phyloP scores from a whole-genome alignment of 2,888 invertebrate genomes.

The Drosophila buzzatii region DNA sequence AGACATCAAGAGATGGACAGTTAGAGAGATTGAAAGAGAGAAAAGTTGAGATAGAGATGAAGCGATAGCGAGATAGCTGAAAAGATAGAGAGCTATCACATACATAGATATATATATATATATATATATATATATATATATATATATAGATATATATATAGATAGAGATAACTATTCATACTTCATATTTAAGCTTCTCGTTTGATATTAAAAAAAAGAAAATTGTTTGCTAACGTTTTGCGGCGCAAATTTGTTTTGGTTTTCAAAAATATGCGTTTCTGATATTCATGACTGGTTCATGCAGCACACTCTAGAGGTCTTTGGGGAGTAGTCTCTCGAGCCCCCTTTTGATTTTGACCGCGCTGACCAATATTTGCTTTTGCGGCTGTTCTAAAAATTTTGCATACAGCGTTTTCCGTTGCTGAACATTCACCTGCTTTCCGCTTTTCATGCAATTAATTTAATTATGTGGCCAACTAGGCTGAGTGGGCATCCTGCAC shows the following conservation, averaged over 20 bases:
- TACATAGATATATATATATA: conserved; percentile 2
- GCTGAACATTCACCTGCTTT: conserved; percentile 40
- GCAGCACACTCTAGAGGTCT: background rate
- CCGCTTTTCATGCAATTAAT: conserved; percentile 72
- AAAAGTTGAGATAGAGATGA: background rate
- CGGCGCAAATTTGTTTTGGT: conserved; percentile 44
- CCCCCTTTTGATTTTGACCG: conserved; percentile 40
- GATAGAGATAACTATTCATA: conserved; percentile 15
- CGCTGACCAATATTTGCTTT: conserved; percentile 56
- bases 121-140: conserved; percentile 1
- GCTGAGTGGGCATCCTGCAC: conserved; percentile 16
- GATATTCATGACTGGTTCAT: conserved; percentile 18
- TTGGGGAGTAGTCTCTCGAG: background rate
- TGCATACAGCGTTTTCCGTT: conserved; percentile 8
- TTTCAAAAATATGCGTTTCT: conserved; percentile 17
- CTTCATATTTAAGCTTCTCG: conserved; percentile 8
- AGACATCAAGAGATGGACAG: background rate
- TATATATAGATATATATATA: background rate
- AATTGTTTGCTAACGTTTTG: conserved; percentile 34
- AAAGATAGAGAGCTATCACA: too few relatives aligned
- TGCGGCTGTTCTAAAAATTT: conserved; percentile 55
- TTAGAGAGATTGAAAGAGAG: background rate
- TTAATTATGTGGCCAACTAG: conserved; percentile 77
- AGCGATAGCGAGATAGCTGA: background rate
- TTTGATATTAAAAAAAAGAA: conserved; percentile 3